phyloP scores from a whole-genome alignment of 2,113 vertebrate genomes.

The Aplodontia rufa region DNA sequence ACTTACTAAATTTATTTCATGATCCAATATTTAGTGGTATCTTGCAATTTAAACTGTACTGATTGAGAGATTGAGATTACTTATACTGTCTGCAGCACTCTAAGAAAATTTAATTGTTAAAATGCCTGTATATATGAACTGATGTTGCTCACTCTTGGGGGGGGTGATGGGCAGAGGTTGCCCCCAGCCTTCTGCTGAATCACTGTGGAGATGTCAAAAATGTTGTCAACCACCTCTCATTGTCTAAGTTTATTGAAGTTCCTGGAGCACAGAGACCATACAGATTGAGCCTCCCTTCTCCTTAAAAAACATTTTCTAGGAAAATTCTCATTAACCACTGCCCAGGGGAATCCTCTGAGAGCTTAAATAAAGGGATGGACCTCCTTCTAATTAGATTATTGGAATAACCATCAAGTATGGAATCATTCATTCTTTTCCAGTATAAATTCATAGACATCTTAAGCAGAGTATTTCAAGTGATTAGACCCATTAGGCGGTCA shows the following conservation, averaged over 20 bases:
- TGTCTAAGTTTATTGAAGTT: neutral
- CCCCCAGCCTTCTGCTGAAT: neutral
- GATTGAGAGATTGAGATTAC: neutral
- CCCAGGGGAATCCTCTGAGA: neutral
- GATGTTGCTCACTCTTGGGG: neutral
- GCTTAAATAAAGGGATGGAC: neutral
- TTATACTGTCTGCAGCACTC: neutral
- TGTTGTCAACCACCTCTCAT: neutral
- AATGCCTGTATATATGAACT: neutral
- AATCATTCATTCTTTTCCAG: neutral
- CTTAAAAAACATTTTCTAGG: slow-evolving; percentile 55
- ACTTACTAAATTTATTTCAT: neutral
- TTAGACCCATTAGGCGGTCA: neutral
- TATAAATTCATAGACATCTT: neutral
- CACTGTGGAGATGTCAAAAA: neutral
- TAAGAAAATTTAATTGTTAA: neutral
- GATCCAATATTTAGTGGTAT: neutral
- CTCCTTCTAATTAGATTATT: slow-evolving; percentile 32
- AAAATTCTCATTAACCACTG: slow-evolving; percentile 48
- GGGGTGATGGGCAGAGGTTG: neutral
- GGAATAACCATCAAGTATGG: neutral
- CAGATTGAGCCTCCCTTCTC: neutral
- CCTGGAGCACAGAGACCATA: neutral
- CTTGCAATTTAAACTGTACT: neutral
- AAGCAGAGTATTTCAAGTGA: neutral